Evolutionary conservation across 2,797 vertebrate genomes (phyloP).

Genomic region (Rhinophrynus dorsalis): DNA sequence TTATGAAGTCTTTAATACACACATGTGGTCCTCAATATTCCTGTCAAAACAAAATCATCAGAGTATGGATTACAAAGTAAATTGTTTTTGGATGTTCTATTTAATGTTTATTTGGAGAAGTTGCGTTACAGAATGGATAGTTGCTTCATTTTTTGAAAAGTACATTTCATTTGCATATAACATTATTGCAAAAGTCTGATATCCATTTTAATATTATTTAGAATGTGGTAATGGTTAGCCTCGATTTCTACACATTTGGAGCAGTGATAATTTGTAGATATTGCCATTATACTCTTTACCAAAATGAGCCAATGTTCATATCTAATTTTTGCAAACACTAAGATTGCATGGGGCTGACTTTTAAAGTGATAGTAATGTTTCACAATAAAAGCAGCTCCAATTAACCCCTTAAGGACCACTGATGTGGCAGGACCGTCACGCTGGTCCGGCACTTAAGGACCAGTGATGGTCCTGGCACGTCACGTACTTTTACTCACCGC

Average conservation of each 20-base stretch:
- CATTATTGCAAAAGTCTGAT: neutral
- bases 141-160: neutral
- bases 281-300: too few relatives aligned
- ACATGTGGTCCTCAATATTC: neutral
- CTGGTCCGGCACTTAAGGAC: too few relatives aligned
- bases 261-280: neutral
- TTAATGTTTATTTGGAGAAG: conserved; percentile 2
- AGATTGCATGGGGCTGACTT: too few relatives aligned
- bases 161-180: conserved; percentile 5
- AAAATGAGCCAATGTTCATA: too few relatives aligned
- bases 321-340: too few relatives aligned
- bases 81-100: neutral
- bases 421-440: too few relatives aligned
- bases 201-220: neutral
- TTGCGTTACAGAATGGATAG: neutral
- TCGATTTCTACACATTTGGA: neutral
- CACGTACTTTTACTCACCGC: too few relatives aligned
- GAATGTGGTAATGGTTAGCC: neutral
- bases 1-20: neutral
- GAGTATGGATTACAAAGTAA: neutral
- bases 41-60: neutral
- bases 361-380: too few relatives aligned
- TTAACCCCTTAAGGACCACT: too few relatives aligned
- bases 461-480: too few relatives aligned
- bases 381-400: too few relatives aligned